Percentiles rank a stretch among this genome's conserved stretches.
Evolutionary conservation across 1,140 invertebrate genomes (phyloP).

Genomic region (Hyles vespertilio): DNA sequence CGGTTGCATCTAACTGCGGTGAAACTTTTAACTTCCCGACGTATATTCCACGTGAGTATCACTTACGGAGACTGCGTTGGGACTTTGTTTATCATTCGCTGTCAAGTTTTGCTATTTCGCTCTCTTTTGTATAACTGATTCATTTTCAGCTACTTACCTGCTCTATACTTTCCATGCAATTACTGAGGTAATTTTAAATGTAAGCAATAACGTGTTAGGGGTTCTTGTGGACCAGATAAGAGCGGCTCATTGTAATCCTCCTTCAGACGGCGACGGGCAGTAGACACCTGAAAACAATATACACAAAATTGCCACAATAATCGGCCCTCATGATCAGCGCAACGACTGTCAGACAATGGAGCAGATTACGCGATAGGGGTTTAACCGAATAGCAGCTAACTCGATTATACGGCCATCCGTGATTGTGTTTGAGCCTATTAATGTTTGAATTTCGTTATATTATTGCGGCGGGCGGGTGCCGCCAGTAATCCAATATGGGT

Average conservation of each 20-base stretch:
- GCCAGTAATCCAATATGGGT: constrained; percentile 64
- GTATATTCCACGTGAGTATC: constrained; percentile 56
- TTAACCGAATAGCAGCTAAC: constrained; percentile 70
- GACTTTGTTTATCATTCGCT: constrained; percentile 45
- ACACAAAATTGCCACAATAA: constrained; percentile 72
- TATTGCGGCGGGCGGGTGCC: constrained; percentile 56
- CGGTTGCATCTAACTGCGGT: constrained; percentile 60
- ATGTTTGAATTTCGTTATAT: constrained; percentile 74
- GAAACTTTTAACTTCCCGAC: constrained; percentile 66
- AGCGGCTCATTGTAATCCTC: constrained; percentile 37
- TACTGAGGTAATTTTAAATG: neutral
- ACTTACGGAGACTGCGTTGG: constrained; percentile 42
- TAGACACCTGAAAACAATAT: constrained; percentile 72
- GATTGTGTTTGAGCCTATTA: constrained; percentile 72
- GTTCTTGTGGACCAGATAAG: constrained; percentile 39
- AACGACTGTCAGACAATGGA: constrained; percentile 66
- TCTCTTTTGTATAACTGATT: no score
- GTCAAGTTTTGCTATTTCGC: constrained; percentile 24
- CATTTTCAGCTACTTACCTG: no score
- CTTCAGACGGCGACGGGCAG: constrained; percentile 43
- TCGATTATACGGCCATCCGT: constrained; percentile 71
- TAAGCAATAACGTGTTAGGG: constrained; percentile 40
- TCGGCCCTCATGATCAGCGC: constrained; percentile 66
- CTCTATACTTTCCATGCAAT: no score
- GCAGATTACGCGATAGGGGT: constrained; percentile 68